Evolutionary conservation across 2,797 vertebrate genomes (phyloP).

Genomic region (Vipera latastei): DNA sequence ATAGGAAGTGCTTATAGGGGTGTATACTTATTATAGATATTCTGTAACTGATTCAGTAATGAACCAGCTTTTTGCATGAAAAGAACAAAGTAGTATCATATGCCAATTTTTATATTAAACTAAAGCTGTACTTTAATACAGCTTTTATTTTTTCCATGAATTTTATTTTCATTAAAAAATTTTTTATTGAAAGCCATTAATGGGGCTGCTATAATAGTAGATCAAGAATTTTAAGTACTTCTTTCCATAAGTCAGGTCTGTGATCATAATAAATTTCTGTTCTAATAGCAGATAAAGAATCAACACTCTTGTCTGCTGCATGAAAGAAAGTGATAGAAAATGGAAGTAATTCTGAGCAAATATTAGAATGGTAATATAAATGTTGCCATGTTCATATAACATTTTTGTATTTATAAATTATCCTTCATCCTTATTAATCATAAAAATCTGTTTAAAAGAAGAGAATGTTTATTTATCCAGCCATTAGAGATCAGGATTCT

Average conservation of each 20-base stretch:
- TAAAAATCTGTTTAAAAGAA: background rate
- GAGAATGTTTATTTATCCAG: background rate
- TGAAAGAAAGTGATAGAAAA: no score
- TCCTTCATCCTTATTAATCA: background rate
- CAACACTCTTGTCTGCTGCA: no score
- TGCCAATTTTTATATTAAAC: background rate
- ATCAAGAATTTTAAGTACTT: no score
- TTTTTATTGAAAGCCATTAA: no score
- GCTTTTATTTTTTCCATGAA: background rate
- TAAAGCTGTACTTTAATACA: background rate
- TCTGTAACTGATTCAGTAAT: background rate
- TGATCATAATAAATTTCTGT: no score
- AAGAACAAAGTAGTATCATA: background rate
- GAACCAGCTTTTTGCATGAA: background rate
- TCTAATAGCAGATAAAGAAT: no score
- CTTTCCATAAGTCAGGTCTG: no score
- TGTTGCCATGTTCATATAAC: background rate
- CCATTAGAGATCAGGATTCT: slow-evolving; percentile 3
- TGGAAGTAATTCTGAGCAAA: no score
- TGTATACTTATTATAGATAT: background rate
- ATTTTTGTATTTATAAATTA: slow-evolving; percentile 9
- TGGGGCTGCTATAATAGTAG: no score
- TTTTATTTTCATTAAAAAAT: no score
- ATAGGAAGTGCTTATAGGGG: background rate
- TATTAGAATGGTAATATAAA: no score